Evolutionary conservation across 2,888 invertebrate genomes (phyloP).

Genomic region (Metacarcinus magister): DNA sequence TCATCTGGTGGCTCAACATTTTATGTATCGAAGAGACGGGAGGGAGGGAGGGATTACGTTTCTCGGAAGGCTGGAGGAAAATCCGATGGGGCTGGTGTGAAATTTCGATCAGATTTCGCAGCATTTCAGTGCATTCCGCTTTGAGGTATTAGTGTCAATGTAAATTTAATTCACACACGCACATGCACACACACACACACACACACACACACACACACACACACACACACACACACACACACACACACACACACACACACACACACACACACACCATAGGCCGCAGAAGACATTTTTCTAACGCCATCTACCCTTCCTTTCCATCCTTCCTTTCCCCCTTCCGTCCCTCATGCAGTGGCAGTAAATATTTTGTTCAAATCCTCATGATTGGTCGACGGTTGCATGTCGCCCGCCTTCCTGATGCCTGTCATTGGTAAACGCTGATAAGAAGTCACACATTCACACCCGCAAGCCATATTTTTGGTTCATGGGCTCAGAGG

Average conservation of each 20-base stretch:
- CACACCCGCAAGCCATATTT: too few species aligned
- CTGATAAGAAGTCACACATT: too few species aligned
- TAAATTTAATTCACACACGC: background rate
- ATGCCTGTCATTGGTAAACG: too few species aligned
- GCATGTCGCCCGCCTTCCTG: too few species aligned
- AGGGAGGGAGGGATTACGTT: background rate
- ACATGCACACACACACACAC: background rate
- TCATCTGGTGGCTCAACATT: background rate
- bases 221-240: constrained; percentile 26
- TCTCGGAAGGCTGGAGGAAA: background rate
- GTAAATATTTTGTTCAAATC: too few species aligned
- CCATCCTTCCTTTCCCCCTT: too few species aligned
- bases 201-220: constrained; percentile 26
- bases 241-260: constrained; percentile 26
- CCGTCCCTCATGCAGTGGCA: too few species aligned
- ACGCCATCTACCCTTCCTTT: background rate
- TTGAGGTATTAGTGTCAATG: background rate
- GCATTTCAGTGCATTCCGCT: background rate
- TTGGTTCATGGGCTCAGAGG: too few species aligned
- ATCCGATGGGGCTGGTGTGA: background rate
- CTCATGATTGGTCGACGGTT: too few species aligned
- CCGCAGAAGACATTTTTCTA: background rate
- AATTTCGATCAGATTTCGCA: background rate
- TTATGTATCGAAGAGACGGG: background rate
- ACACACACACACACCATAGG: background rate